Conservation (phyloP, 2,113 vertebrate species). For the Atlantisia rogersi region DNA sequence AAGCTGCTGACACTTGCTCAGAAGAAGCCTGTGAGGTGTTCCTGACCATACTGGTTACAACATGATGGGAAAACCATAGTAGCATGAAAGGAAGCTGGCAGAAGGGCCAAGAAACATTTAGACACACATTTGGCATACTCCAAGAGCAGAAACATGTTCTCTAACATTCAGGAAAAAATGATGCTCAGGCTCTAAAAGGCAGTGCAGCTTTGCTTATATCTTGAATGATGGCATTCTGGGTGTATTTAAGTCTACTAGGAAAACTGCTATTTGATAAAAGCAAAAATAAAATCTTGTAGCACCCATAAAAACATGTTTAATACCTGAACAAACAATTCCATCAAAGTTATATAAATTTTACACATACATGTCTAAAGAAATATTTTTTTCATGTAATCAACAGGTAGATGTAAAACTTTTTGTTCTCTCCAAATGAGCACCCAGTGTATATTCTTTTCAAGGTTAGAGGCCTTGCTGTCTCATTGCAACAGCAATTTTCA, state of each 20-base stretch:
- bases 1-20: accelerated
- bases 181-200: background rate
- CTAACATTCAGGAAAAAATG: background rate
- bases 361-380: background rate
- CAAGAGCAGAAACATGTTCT: background rate
- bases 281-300: background rate
- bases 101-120: background rate
- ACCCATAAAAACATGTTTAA: background rate
- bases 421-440: background rate
- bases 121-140: background rate
- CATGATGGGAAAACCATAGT: background rate
- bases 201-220: background rate
- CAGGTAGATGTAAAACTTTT: background rate
- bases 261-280: background rate
- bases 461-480: background rate
- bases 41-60: background rate
- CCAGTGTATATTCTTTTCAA: background rate
- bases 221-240: background rate
- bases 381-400: background rate
- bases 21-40: background rate
- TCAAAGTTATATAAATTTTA: background rate
- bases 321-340: background rate
- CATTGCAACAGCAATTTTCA: conserved; percentile 19
- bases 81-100: background rate
- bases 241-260: background rate